Base-by-base conservation (phyloP, 2,113 vertebrate genomes). In the Progne subis region DNA sequence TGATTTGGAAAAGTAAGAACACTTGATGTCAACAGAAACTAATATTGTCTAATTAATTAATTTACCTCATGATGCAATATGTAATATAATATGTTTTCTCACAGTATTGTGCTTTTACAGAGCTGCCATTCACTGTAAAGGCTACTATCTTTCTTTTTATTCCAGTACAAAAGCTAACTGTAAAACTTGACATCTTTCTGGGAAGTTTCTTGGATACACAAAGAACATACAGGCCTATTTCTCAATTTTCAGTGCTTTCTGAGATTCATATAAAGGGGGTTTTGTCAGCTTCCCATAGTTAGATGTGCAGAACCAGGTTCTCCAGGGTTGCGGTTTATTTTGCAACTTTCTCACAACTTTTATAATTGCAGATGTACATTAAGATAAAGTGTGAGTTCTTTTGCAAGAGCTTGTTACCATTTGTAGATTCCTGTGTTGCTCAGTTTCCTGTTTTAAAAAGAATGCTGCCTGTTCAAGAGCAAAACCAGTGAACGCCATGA, bases 131-230 rank as follows among this genome's bases (percentile, higher is more conserved):
- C 87, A 82, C 85, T 92, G 31, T 60, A 91, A 97, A 97, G 95
- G 94, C 96, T 96, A 96, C 92, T 97, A 71, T 96, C 82, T 95
- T 95, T 88, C 89, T 82, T 96, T 95, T 96, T 84, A 96, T 94
- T 95, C 65, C 32, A 77, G 60, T 65, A 98, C 94, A 98, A 98
- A 98, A 97, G 92, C 93, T 78, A 96, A 93, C 95, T 95, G 77
- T 94, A 97, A 96, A 97, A 97, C 95, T 90, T 31, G 65, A 98
- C 97, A 96, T 69, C 68, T 93, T 89, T 95, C 96, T 97, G 97
- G 95, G 94, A 97, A 98, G 96, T 93, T 86, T 90, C 86, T 97
- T 90, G n/a, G 53, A 75, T 78, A 79, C 75, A 96, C 94, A 96
- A 97, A 97, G 95, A 94, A 79, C 37, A 59, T 88, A 56, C 1